Base-by-base conservation (phyloP, 2,888 invertebrate species). In the Arenicola marina region DNA sequence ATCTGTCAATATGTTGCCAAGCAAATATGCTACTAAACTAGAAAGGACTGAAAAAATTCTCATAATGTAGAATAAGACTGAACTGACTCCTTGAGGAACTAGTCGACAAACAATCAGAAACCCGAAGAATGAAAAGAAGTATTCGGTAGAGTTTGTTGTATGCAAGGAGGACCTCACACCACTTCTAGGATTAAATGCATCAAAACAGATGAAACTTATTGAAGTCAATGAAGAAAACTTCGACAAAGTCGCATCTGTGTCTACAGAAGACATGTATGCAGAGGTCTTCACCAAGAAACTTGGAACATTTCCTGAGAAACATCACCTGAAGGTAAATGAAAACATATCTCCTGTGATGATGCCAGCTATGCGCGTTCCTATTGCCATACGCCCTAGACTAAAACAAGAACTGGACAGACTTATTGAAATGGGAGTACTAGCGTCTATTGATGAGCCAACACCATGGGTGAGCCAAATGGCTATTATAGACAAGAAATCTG, bases 391-490 rank as follows among this genome's bases (percentile, higher is more conserved):
- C 15, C 54, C 45, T 0, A 43, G 56, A 51, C 51, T 68, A 2
- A 58, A 68, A 53, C 29, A 29, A 1, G 68, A 72, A 57, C 57
- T 71, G 4, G 51, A 67, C 21, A 28, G 58, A 32, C 31, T 70
- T 15, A 56, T n/a, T 2, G 26, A 55, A 32, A 4, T 59, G 7
- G 56, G 51, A 11, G 62, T 69, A 11, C 61, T 72, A 4, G 56
- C 62, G n/a, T 58, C 59, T 33, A 60, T 68, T 1, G 44, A 21
- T 28, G 58, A 63, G 58, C 68, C 71, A 26, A 69, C 71, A 11
- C 62, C 59, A 24, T 71, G 69, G 68, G 62, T 73, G 11, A 72
- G 53, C 33, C 63, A 67, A 38, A 31, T 65, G 28, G 73, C 68
- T 1, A 48, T 61, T 2, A 63, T 59, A 24, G 44, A 48, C 4